phyloP scores from a whole-genome alignment of 2,113 vertebrate species.

The Hippocampus zosterae region DNA sequence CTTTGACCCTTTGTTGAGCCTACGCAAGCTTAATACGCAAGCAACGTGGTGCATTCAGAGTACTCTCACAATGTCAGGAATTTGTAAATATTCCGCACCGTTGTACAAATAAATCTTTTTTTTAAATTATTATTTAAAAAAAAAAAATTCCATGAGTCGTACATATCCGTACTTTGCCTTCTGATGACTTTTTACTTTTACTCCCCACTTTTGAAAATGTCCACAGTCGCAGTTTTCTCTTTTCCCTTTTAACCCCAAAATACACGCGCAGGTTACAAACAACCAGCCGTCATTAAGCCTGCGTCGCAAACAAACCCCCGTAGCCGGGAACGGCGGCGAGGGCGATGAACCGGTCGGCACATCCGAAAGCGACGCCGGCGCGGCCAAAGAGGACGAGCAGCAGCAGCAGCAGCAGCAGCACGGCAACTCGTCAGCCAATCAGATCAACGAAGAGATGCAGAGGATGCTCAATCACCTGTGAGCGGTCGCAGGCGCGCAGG shows the following conservation, averaged over 20 bases:
- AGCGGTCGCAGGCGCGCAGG: conserved; percentile 49
- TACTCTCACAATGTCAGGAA: no score
- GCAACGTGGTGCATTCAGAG: no score
- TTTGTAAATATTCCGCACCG: no score
- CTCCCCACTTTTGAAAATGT: no score
- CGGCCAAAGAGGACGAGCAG: conserved; percentile 74
- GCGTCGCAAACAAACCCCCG: conserved; percentile 66
- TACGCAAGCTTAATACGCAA: no score
- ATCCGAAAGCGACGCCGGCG: conserved; percentile 66
- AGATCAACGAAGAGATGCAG: conserved; percentile 97
- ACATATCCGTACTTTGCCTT: no score
- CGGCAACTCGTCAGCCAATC: conserved; percentile 76
- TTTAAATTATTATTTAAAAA: no score
- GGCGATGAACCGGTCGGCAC: conserved; percentile 70
- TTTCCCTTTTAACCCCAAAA: neutral
- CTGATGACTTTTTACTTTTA: no score
- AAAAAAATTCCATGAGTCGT: no score
- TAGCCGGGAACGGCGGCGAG: conserved; percentile 66
- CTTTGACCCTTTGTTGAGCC: no score
- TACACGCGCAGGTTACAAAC: conserved; percentile 52
- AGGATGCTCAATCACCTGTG: conserved; percentile 96
- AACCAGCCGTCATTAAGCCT: conserved; percentile 66
- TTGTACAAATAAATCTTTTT: no score
- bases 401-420: conserved; percentile 10
- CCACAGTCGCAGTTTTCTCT: no score